Base-by-base conservation (phyloP, 2,888 invertebrate genomes). In the Drosophila neotestacea region DNA sequence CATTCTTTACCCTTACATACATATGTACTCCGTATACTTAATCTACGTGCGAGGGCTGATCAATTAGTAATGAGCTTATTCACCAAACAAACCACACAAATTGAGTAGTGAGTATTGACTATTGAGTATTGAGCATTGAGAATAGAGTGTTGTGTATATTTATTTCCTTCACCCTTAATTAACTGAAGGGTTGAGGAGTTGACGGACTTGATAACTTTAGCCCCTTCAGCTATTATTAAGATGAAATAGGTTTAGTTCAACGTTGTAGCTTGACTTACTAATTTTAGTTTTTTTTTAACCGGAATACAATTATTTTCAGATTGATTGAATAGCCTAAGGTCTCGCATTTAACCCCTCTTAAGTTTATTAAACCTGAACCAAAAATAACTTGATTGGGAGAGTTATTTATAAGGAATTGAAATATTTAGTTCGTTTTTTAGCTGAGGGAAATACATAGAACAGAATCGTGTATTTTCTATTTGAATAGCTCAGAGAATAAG, bases 61-160 rank as follows among this genome's bases (percentile, higher is more conserved):
- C 65, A 76, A 76, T 75, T 70, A 65, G n/a, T 79, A 75, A 76
- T 75, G 64, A 75, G 56, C 58, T 51, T 64, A 68, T 48, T 51
- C 51, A 68, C 55, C 36, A 64, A 42, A 34, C 22, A 51, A 68
- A 58, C 65, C 47, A 42, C 42, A 44, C 55, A 54, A 63, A 63
- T 47, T 63, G 39, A 63, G 39, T n/a, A 56, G n/a, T 47, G 28
- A 47, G 4, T 30, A 32, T 22, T 11, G 41, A 32, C 4, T 34
- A 41, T 41, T 42, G 48, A 39, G 10, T 59, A 11, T 44, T 50
- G 13, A 9, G n/a, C n/a, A 22, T 13, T 32, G 42, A 32, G 34
- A 32, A 34, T 22, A 42, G 42, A n/a, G 41, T 6, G 22, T 22
- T 55, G 34, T 27, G 27, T 30, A 39, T 9, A 41, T 39, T 41